A percentile compares a stretch with the other conserved stretches of the same genome.
phyloP scores from a whole-genome alignment of 1,140 invertebrate genomes.

The Aphidius ervi region DNA sequence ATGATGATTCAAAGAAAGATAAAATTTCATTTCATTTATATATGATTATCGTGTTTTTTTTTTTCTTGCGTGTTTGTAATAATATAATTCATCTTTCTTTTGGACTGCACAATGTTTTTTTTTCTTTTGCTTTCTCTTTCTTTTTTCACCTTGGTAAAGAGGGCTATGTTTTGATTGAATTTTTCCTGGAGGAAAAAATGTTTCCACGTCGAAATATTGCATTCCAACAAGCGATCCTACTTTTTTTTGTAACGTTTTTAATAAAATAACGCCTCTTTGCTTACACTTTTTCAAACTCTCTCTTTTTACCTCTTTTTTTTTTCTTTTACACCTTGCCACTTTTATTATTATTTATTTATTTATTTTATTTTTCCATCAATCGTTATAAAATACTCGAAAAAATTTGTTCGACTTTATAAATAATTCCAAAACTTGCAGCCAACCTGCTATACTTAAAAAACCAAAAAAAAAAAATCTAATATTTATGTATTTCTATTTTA shows the following conservation, averaged over 20 bases:
- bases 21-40: constrained; percentile 26
- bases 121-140: constrained; percentile 16
- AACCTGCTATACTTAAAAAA: background rate
- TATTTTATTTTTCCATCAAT: constrained; percentile 2
- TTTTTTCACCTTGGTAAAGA: constrained; percentile 43
- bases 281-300: constrained; percentile 28
- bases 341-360: constrained; percentile 11
- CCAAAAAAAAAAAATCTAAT: no score
- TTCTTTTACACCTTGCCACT: constrained; percentile 8
- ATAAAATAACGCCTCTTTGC: constrained; percentile 47
- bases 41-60: constrained; percentile 20
- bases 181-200: constrained; percentile 53
- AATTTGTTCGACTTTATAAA: constrained; percentile 14
- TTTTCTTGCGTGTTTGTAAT: constrained; percentile 18
- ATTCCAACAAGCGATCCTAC: constrained; percentile 51
- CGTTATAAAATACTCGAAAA: background rate
- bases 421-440: constrained; percentile 1
- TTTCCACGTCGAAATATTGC: constrained; percentile 56
- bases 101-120: background rate
- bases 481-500: no score
- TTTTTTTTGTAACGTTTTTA: constrained; percentile 43
- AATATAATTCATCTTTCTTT: constrained; percentile 26
- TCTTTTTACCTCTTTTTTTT: constrained; percentile 25
- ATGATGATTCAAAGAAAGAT: no score
- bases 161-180: constrained; percentile 50